A percentile compares a stretch with the other conserved stretches of the same genome.
Conservation (phyloP, 2,797 vertebrate genomes). For the Melanogrammus aeglefinus region DNA sequence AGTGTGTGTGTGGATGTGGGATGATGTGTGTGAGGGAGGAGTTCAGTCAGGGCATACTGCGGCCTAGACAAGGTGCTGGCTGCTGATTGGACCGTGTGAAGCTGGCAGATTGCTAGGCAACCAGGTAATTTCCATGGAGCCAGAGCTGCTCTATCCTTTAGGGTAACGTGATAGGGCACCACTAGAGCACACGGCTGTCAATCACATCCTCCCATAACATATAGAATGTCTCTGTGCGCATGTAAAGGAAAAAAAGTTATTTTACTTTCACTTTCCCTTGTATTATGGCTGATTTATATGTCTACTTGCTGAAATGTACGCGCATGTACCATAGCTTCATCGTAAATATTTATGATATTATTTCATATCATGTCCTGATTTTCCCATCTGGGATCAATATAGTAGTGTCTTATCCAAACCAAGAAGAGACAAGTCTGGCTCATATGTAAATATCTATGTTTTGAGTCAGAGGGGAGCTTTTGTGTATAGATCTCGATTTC, state of each 20-base stretch:
- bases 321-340: not conserved
- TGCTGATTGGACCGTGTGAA: constrained; percentile 38
- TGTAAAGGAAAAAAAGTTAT: not conserved
- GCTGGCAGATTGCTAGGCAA: constrained; percentile 26
- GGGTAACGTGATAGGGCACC: not conserved
- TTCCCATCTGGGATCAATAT: not conserved
- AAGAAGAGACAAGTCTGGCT: not conserved
- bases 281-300: not conserved
- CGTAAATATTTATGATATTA: not conserved
- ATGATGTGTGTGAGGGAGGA: constrained; percentile 5
- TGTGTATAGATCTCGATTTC: not conserved
- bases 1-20: not conserved
- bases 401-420: not conserved
- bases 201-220: not conserved
- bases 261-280: not conserved
- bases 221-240: not conserved
- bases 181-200: not conserved
- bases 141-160: constrained; percentile 5
- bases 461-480: too few species aligned
- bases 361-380: not conserved
- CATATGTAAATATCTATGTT: not conserved
- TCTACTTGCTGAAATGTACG: not conserved
- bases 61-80: constrained; percentile 28
- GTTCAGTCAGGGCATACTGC: constrained; percentile 24
- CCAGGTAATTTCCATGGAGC: constrained; percentile 28